Base-by-base conservation (phyloP, 1,140 invertebrate species). In the Caenorhabditis elegans region DNA sequence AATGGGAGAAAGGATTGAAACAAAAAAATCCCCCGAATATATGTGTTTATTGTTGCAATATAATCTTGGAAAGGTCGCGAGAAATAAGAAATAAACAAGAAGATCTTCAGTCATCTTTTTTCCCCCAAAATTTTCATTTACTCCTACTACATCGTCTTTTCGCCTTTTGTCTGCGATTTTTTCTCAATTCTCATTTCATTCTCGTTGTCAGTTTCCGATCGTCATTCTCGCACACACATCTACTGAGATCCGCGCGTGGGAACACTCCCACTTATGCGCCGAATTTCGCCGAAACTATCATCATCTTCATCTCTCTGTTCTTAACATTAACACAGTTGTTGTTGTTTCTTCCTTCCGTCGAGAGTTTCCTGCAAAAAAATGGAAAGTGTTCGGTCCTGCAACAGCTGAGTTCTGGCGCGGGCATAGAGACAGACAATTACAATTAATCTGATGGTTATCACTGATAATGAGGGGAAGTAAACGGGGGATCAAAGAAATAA, bases 261-360 rank as follows among this genome's bases (percentile, higher is more conserved):
- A 70, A 70, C 60, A 70, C 60, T 70, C 60, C 60, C 60, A 70
- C 60, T 70, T 70, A 39, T 39, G 60, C 60, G 60, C 60, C 60
- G 26, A 70, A 70, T 70, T 70, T 70, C 60, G 60, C n/a, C 60
- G 60, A 70, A 70, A 70, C 60, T 70, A 70, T 70, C 60, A 70
- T 70, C 60, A 43, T 70, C 34, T 70, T 70, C 60, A 70, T 34
- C 39, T 39, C 34, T 39, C n/a, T 70, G 34, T 70, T 39, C 49
- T 53, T 53, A 53, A 43, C 28, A 70, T 70, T 34, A 70, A 39
- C 34, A 70, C 60, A 39, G 17, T 70, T 70, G 60, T 39, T 70
- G 60, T 70, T 70, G 31, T 28, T 70, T 39, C n/a, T 53, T 53
- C 22, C n/a, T 53, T 53, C 22, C 49, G 49, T 53, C 60, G 28